Conservation (phyloP, 2,888 invertebrate species). For the Idaea straminata region DNA sequence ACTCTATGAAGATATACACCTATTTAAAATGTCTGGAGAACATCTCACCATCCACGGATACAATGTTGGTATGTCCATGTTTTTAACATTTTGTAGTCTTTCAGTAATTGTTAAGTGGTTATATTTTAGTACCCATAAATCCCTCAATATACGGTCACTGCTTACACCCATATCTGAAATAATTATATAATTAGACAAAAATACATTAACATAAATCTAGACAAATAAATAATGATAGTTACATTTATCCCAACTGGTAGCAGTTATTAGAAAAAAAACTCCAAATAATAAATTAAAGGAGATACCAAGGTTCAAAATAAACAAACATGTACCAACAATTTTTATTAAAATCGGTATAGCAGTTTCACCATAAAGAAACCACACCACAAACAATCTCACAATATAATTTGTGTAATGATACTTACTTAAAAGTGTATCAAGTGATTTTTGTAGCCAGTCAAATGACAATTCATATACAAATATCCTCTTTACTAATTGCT, state of each 20-base stretch:
- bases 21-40: conserved; percentile 76
- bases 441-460: conserved; percentile 74
- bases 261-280: too few species aligned
- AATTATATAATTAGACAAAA: conserved; percentile 1
- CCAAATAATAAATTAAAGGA: too few species aligned
- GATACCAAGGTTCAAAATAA: too few species aligned
- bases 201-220: not conserved
- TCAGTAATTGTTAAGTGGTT: conserved; percentile 73
- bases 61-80: conserved; percentile 69
- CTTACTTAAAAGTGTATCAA: conserved; percentile 74
- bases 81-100: conserved; percentile 71
- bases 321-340: too few species aligned
- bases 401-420: not conserved
- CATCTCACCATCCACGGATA: conserved; percentile 86
- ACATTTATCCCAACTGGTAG: too few species aligned
- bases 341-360: not conserved
- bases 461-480: conserved; percentile 80
- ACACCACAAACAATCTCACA: not conserved
- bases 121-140: conserved; percentile 83
- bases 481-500: conserved; percentile 69
- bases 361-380: not conserved
- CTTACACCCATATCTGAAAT: conserved; percentile 74
- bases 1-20: conserved; percentile 51
- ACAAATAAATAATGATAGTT: not conserved
- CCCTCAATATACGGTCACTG: conserved; percentile 77